Percentiles rank a stretch among this genome's conserved stretches.
phyloP scores from a whole-genome alignment of 2,113 vertebrate species.

The Octodon degus region DNA sequence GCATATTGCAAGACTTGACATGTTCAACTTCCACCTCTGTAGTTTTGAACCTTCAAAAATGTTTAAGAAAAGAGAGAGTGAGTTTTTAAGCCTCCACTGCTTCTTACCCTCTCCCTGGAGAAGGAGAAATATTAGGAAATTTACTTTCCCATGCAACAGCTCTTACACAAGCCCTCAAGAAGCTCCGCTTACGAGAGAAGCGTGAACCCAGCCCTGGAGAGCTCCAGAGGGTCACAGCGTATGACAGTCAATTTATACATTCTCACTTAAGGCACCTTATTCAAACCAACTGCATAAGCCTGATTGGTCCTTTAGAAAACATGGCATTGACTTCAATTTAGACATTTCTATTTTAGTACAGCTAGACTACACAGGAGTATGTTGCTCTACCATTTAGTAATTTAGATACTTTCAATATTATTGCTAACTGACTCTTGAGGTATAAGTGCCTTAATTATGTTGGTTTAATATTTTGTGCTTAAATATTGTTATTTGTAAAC shows the following conservation, averaged over 20 bases:
- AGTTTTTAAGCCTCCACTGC: constrained; percentile 14
- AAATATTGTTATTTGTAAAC: constrained; percentile 82
- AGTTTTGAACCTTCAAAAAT: constrained; percentile 39
- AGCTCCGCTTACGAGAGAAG: constrained; percentile 14
- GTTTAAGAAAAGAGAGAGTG: background rate
- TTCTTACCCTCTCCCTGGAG: constrained; percentile 32
- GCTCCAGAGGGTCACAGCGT: constrained; percentile 25
- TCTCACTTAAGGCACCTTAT: constrained; percentile 63
- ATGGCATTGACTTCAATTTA: constrained; percentile 66
- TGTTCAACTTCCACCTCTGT: constrained; percentile 52
- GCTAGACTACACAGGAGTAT: constrained; percentile 62
- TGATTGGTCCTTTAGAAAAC: constrained; percentile 71
- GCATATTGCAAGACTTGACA: constrained; percentile 71
- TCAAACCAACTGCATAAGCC: constrained; percentile 63
- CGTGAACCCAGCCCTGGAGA: constrained; percentile 49
- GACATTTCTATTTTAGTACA: constrained; percentile 70
- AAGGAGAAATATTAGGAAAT: constrained; percentile 75
- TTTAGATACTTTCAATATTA: constrained; percentile 80
- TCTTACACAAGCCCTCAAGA: constrained; percentile 53
- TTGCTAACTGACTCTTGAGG: constrained; percentile 79
- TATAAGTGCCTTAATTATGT: constrained; percentile 81
- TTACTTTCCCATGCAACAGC: constrained; percentile 54
- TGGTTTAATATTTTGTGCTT: constrained; percentile 81
- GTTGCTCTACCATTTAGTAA: constrained; percentile 78
- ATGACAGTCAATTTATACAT: constrained; percentile 58